Evolutionary conservation across 2,797 vertebrate species (phyloP), one percentile per base, ranked within the genome.

Genomic region (Podarcis lilfordi): DNA sequence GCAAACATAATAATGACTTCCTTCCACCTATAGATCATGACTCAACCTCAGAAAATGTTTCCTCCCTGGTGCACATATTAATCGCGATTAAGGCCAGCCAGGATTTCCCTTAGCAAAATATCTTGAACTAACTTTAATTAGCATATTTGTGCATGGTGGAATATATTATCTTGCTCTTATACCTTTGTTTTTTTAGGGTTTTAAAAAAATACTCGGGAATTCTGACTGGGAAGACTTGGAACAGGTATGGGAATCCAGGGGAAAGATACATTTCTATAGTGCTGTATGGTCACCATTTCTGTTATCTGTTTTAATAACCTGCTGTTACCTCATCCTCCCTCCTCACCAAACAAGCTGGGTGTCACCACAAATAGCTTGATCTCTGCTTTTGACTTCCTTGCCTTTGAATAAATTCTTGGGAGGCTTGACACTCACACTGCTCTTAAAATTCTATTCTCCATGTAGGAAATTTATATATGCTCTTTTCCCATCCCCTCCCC

Each of bases 151-250:
- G 77, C 25, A 17, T 83, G 19, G 77, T 80, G 50, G 17, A 78
- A 69, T 83, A 45, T 55, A 71, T 32, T 78, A 2, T 78, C 88
- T 86, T 82, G 78, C 82, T 72, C 86, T 93, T 88, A 89, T 95
- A 93, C 92, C 89, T 69, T 75, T 95, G 91, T 92, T 95, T 95
- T 95, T 92, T 79, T 93, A 96, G 95, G 94, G 93, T 91, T 94
- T 96, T 23, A 96, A 95, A 95, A 96, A 95, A 95, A 89, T 94
- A 93, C 94, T 95, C 84, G 84, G 86, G 79, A 95, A 84, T 96
- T 95, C 95, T 95, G 95, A 95, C 93, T 95, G 95, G 95, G 95
- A 96, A 91, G 95, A 95, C 94, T 95, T 96, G 94, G 95, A 95
- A 94, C 95, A 95, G 95, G 95, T 96, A 95, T 94, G 64, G 86